Evolutionary conservation across 2,797 vertebrate species (phyloP).

Genomic region (Hoplostethus atlanticus): DNA sequence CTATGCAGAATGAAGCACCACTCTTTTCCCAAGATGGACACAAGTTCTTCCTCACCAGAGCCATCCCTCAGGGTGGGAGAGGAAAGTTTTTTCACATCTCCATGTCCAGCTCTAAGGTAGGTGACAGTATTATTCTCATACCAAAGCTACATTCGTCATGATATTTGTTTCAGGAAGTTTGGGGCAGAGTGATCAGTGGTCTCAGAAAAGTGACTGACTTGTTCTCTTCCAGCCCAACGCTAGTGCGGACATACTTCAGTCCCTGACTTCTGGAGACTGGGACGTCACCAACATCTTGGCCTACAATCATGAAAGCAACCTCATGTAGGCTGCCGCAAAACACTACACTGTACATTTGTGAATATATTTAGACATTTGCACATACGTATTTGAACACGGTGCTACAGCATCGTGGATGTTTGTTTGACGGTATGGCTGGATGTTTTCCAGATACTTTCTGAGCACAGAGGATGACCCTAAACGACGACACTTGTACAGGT

Average conservation of each 20-base stretch:
- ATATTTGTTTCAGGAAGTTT: neutral
- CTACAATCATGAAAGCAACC: conserved; percentile 90
- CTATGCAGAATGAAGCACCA: conserved; percentile 91
- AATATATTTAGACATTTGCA: neutral
- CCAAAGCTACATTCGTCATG: no score
- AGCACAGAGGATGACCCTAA: conserved; percentile 95
- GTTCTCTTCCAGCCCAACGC: conserved; percentile 88
- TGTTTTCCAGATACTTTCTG: conserved; percentile 92
- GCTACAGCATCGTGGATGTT: neutral
- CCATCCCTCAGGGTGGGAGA: conserved; percentile 93
- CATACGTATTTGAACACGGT: neutral
- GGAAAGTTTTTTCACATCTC: conserved; percentile 97
- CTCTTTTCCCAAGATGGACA: conserved; percentile 93
- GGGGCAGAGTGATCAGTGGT: neutral
- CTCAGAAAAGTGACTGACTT: conserved; percentile 1
- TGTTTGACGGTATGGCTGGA: conserved; percentile 1
- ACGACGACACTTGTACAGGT: conserved; percentile 96
- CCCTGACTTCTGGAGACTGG: conserved; percentile 97
- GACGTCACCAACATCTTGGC: conserved; percentile 95
- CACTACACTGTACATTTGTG: neutral
- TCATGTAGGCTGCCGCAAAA: conserved; percentile 87
- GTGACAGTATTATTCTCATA: no score
- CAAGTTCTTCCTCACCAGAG: conserved; percentile 95
- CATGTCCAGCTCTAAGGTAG: conserved; percentile 93
- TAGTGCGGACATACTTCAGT: conserved; percentile 92